Evolutionary conservation across 1,140 invertebrate species (phyloP).

Genomic region (Coenobita brevimanus): DNA sequence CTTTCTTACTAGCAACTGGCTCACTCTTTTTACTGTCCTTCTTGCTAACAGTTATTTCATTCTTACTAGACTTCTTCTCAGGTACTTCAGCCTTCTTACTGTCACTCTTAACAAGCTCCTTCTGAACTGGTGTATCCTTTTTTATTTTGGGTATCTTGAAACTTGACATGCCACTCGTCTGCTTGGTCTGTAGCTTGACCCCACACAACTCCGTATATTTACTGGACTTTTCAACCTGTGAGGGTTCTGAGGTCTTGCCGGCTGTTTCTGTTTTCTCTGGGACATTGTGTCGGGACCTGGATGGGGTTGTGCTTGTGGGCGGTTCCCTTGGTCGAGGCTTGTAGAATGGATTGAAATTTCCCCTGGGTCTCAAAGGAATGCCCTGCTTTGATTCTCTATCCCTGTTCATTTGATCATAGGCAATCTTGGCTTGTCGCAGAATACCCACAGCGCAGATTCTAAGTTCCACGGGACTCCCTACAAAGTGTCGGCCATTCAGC

Average conservation of each 20-base stretch:
- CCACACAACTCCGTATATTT: constrained; percentile 48
- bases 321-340: constrained; percentile 48
- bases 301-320: background rate
- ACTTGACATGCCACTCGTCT: constrained; percentile 2
- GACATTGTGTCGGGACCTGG: background rate
- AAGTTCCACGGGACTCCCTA: constrained; percentile 28
- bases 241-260: constrained; percentile 8
- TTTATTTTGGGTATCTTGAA: constrained; percentile 52
- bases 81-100: constrained; percentile 6
- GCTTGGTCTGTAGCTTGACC: constrained; percentile 38
- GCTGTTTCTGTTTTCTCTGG: constrained; percentile 12
- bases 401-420: constrained; percentile 49
- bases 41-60: background rate
- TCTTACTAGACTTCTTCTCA: background rate
- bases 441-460: constrained; percentile 59
- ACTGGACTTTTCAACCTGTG: background rate
- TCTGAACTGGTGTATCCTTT: constrained; percentile 17
- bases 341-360: constrained; percentile 54
- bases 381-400: constrained; percentile 49
- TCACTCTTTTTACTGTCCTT: background rate
- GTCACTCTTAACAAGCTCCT: background rate
- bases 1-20: too few species aligned
- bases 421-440: constrained; percentile 54
- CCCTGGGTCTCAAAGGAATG: constrained; percentile 47
- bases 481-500: constrained; percentile 43